Evolutionary conservation across 2,888 invertebrate species (phyloP).

Genomic region (Polylopha cassiicola): DNA sequence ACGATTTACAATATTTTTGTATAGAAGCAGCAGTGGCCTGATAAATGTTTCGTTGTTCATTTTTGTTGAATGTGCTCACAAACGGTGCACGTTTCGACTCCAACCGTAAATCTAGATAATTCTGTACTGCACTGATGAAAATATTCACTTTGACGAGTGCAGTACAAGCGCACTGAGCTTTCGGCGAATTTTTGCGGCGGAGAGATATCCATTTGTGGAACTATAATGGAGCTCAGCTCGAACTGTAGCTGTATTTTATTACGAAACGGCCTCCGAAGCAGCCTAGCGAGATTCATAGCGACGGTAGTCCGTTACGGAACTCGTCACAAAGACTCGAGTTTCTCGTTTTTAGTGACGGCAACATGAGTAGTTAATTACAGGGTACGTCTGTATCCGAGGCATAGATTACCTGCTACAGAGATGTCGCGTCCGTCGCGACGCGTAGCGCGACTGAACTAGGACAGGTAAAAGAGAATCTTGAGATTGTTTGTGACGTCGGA

Average conservation of each 20-base stretch:
- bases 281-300: too few species aligned
- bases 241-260: too few species aligned
- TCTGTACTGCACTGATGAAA: constrained; percentile 28
- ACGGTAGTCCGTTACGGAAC: constrained; percentile 5
- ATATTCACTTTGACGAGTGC: constrained; percentile 27
- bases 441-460: constrained; percentile 34
- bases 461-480: constrained; percentile 4
- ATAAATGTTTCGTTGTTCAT: constrained; percentile 29
- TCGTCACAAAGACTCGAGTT: constrained; percentile 5
- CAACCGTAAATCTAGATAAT: constrained; percentile 26
- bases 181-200: constrained; percentile 22
- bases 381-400: constrained; percentile 40
- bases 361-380: constrained; percentile 51
- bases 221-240: constrained; percentile 17
- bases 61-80: constrained; percentile 32
- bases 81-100: constrained; percentile 23
- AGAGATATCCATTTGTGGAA: constrained; percentile 19
- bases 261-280: too few species aligned
- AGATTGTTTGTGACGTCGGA: constrained; percentile 1
- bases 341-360: constrained; percentile 38
- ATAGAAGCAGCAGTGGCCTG: constrained; percentile 21
- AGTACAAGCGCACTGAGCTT: constrained; percentile 23
- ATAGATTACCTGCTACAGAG: constrained; percentile 41
- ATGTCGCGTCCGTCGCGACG: constrained; percentile 17
- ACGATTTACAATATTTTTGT: constrained; percentile 16